Conservation (phyloP, 2,888 invertebrate species). For the Drosophila quinaria region DNA sequence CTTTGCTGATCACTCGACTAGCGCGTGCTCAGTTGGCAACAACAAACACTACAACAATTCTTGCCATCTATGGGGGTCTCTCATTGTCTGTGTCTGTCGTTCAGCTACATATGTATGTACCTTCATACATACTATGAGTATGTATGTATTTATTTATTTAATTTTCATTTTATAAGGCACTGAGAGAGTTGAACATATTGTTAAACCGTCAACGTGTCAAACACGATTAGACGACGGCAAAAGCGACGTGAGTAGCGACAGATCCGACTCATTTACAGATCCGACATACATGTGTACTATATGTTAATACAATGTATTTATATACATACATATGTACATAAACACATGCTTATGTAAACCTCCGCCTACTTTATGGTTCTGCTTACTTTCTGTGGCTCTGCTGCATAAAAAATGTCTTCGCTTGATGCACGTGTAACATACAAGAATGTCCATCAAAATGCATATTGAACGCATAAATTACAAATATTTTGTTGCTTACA, state of each 20-base stretch:
- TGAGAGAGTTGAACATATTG: constrained; percentile 44
- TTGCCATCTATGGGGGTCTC: constrained; percentile 60
- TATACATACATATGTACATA: neutral
- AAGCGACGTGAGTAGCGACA: constrained; percentile 16
- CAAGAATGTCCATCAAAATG: constrained; percentile 21
- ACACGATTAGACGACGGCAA: constrained; percentile 33
- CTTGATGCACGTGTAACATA: constrained; percentile 44
- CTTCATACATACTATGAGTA: neutral
- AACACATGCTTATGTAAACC: neutral
- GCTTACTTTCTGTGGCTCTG: constrained; percentile 1
- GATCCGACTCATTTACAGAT: constrained; percentile 8
- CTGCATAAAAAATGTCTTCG: neutral
- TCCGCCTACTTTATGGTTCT: neutral
- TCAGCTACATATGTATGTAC: neutral
- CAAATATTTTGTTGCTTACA: constrained; percentile 11
- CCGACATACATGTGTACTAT: constrained; percentile 6
- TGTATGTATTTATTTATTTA: constrained; percentile 51
- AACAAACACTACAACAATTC: constrained; percentile 48
- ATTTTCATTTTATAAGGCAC: constrained; percentile 34
- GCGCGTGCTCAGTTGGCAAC: constrained; percentile 73
- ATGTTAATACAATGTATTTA: neutral
- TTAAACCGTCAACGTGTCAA: constrained; percentile 52
- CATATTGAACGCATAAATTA: constrained; percentile 31
- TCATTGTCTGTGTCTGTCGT: constrained; percentile 9
- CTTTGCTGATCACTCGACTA: constrained; percentile 75